These are phyloP conservation scores for Propithecus coquereli DNA, from an alignment of 2,113 vertebrate species.

Conservation along the genomic window DNA sequence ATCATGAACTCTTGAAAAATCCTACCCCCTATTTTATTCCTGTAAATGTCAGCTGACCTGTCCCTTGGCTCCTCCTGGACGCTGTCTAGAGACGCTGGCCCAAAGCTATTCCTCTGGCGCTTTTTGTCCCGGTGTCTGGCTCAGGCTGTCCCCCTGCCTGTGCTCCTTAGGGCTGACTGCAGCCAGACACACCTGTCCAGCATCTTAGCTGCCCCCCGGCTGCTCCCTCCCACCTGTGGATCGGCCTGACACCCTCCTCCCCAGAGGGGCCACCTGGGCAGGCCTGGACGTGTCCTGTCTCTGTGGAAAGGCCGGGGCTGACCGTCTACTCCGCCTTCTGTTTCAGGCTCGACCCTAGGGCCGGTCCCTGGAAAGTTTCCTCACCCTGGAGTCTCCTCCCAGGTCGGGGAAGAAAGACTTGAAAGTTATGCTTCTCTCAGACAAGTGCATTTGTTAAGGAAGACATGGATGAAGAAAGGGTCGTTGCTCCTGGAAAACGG, in stretches of 20 bases:
- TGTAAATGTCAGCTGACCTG: not conserved
- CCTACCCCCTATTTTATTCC: not conserved
- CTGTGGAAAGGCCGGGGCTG: not conserved
- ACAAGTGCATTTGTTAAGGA: not conserved
- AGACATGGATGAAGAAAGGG: not conserved
- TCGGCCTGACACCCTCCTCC: not conserved
- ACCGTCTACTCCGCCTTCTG: rapidly evolving
- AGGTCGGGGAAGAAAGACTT: not conserved
- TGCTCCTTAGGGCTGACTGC: not conserved
- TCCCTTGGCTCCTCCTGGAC: not conserved
- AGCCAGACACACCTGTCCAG: not conserved
- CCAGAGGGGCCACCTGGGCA: not conserved
- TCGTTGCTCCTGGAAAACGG: not conserved
- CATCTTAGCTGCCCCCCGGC: not conserved
- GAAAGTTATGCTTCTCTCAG: not conserved
- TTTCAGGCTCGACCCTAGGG: too few species aligned
- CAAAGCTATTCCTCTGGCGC: not conserved
- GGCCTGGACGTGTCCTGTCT: not conserved
- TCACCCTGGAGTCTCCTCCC: not conserved
- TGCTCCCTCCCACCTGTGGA: not conserved
- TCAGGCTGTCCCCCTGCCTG: not conserved
- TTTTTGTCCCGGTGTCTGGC: not conserved
- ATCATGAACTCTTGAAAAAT: rapidly evolving
- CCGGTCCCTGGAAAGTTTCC: not conserved
- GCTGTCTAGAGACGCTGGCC: not conserved